Percentiles rank a stretch among this genome's conserved stretches.
phyloP scores from a whole-genome alignment of 2,888 invertebrate genomes.

The Odontothrips loti region DNA sequence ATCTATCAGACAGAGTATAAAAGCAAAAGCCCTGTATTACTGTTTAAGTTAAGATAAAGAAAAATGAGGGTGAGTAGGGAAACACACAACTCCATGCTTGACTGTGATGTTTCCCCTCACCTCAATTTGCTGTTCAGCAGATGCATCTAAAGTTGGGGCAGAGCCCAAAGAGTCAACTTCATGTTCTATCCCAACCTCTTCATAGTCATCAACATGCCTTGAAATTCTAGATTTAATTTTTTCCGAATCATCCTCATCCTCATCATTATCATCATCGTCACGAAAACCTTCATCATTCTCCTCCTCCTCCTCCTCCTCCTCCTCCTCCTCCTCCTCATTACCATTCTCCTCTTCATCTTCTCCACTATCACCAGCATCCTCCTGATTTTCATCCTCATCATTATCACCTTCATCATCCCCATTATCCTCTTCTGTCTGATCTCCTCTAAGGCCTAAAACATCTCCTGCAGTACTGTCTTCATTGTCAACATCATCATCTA shows the following conservation, averaged over 20 bases:
- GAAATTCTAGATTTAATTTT: conserved; percentile 34
- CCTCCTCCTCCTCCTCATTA: conserved; percentile 27
- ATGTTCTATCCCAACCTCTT: neutral
- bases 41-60: neutral
- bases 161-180: neutral
- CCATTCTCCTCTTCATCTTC: conserved; percentile 30
- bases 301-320: conserved; percentile 25
- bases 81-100: neutral
- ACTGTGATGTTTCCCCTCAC: neutral
- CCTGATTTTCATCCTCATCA: conserved; percentile 42
- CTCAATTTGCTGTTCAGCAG: neutral
- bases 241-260: conserved; percentile 7
- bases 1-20: too few relatives aligned
- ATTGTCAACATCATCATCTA: conserved; percentile 42
- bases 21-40: too few relatives aligned
- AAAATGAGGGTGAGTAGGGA: neutral
- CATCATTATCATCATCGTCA: conserved; percentile 30
- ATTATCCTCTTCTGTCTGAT: conserved; percentile 41
- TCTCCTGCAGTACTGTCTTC: conserved; percentile 37
- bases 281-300: conserved; percentile 35
- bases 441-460: conserved; percentile 33
- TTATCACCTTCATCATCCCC: conserved; percentile 43
- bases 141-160: neutral
- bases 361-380: conserved; percentile 28
- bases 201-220: conserved; percentile 22